Percentiles rank a stretch among this genome's conserved stretches.
Conservation (phyloP, 2,113 vertebrate species). For the Podocnemis expansa region DNA sequence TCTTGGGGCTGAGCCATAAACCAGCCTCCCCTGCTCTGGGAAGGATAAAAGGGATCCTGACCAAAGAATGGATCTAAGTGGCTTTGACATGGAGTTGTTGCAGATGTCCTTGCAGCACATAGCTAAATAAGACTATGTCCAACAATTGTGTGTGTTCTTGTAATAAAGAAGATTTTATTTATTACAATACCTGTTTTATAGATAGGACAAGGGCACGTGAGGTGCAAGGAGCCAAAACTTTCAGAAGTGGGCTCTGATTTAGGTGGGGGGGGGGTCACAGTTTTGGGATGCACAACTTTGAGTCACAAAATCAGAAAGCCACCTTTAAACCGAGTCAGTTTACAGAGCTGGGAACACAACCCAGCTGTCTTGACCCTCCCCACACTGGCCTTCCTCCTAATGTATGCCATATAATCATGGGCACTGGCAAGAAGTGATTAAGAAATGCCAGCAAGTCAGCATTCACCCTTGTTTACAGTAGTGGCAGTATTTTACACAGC, state of each 20-base stretch:
- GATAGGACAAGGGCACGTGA: background rate
- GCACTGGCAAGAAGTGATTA: fast-evolving
- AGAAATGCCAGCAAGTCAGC: background rate
- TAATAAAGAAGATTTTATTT: background rate
- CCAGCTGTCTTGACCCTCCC: fast-evolving
- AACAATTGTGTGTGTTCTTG: background rate
- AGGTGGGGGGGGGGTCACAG: background rate
- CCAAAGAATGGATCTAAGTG: background rate
- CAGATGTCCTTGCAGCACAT: background rate
- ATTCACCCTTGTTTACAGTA: background rate
- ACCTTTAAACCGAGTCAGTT: too few relatives aligned
- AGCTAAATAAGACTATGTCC: background rate
- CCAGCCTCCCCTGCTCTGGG: background rate
- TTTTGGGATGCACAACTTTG: background rate
- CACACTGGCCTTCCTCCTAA: background rate
- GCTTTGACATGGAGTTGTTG: background rate
- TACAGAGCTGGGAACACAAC: background rate
- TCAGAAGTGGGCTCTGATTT: background rate
- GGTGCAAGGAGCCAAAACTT: background rate
- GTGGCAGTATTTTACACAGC: background rate
- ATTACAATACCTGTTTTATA: background rate
- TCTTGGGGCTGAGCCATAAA: background rate
- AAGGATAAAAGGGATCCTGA: background rate
- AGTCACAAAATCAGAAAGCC: background rate
- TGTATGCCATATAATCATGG: background rate